These are phyloP conservation scores for Thunnus thynnus DNA, from an alignment of 2,113 vertebrate genomes.

Conservation along the genomic window DNA sequence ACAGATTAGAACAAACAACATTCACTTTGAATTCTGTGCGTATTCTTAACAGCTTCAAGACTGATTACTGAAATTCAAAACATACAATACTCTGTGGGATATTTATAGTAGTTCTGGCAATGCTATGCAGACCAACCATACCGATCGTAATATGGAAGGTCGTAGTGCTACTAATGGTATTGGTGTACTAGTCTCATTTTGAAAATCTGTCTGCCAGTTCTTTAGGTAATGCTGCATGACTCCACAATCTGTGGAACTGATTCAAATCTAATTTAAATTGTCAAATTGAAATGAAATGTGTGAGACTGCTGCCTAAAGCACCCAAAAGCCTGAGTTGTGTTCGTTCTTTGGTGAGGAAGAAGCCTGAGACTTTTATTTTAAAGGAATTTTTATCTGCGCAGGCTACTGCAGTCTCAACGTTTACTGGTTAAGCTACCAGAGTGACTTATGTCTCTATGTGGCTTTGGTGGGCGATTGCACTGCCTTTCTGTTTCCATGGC, in stretches of 20 bases:
- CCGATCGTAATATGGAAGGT: neutral
- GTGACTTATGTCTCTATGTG: no score
- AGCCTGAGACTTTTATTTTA: no score
- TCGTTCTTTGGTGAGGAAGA: no score
- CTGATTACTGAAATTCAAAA: conserved; percentile 6
- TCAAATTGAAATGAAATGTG: neutral
- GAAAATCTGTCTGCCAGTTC: conserved; percentile 1
- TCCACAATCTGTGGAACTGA: neutral
- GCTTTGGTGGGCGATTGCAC: neutral
- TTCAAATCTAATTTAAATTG: neutral
- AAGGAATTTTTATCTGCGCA: neutral
- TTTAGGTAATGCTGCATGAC: neutral
- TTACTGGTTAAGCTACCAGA: neutral
- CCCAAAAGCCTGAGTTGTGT: no score
- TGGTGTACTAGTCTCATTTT: neutral
- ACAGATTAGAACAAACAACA: conserved; percentile 43
- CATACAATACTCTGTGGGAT: neutral
- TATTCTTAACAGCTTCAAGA: conserved; percentile 15
- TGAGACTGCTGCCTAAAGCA: no score
- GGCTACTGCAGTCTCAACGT: neutral
- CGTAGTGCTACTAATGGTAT: neutral
- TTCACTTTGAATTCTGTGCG: conserved; percentile 6
- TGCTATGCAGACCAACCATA: neutral
- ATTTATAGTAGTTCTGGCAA: neutral
- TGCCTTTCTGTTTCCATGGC: neutral